Conservation (phyloP, 2,113 vertebrate species). For the Cyphomyrus plagiostoma region DNA sequence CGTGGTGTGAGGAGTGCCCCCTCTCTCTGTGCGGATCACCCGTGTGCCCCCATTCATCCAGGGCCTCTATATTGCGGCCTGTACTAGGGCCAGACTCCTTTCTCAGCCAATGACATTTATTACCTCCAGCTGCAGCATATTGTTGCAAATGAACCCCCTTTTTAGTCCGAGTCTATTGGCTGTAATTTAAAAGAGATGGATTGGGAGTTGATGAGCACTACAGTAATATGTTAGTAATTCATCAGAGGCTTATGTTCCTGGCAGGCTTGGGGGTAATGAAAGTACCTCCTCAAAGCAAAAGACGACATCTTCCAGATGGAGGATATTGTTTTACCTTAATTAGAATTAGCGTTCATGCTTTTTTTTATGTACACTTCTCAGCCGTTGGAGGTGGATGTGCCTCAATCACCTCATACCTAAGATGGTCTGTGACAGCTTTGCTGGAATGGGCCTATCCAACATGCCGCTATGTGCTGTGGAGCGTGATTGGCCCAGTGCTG, state of each 20-base stretch:
- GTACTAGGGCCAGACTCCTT: background rate
- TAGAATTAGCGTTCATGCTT: background rate
- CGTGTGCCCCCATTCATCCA: background rate
- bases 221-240: background rate
- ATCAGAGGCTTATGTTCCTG: background rate
- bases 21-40: background rate
- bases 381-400: background rate
- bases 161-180: background rate
- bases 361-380: background rate
- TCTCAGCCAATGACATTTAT: background rate
- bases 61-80: background rate
- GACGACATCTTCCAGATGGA: background rate
- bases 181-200: slow-evolving; percentile 1
- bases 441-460: background rate
- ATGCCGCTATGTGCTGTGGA: background rate
- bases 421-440: background rate
- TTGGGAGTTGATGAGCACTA: slow-evolving; percentile 1
- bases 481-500: background rate
- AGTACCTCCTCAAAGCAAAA: background rate
- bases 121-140: background rate
- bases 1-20: background rate
- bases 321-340: slow-evolving; percentile 14
- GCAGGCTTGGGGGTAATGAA: background rate
- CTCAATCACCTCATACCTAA: background rate
- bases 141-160: background rate